phyloP scores from a whole-genome alignment of 53 echinoderm and acorn worm genomes.

The Echinarachnius parma region DNA sequence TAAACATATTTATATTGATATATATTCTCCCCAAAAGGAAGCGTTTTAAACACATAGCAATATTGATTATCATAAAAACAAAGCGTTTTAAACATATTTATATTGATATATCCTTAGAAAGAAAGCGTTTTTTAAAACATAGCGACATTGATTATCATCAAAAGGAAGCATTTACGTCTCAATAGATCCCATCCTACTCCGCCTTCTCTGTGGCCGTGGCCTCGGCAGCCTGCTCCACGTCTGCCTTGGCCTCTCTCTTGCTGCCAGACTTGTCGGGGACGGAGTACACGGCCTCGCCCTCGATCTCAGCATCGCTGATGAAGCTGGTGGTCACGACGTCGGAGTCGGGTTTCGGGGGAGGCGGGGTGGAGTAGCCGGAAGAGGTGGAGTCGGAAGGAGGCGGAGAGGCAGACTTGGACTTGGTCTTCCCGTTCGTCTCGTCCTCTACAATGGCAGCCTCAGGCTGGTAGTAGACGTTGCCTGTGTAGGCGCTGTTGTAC shows the following conservation, averaged over 20 bases:
- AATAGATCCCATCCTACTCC: not conserved
- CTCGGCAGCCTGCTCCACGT: not conserved
- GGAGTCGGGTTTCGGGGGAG: no score
- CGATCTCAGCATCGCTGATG: not conserved
- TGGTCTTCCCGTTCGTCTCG: slow-evolving; percentile 14
- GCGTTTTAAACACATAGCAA: no score
- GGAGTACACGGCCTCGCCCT: slow-evolving; percentile 4
- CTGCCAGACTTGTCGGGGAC: slow-evolving; percentile 16
- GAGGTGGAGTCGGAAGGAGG: not conserved
- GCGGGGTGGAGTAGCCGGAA: not conserved
- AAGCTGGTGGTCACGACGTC: slow-evolving; percentile 19
- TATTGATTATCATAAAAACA: no score
- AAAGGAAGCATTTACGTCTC: no score
- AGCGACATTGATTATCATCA: no score
- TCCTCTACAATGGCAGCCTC: slow-evolving; percentile 13
- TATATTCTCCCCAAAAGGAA: no score
- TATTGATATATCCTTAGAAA: no score
- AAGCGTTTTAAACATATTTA: no score
- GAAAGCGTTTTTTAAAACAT: no score
- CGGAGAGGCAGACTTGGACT: not conserved
- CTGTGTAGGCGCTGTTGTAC: slow-evolving; percentile 19
- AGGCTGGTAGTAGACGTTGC: slow-evolving; percentile 34
- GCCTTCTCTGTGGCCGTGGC: slow-evolving; percentile 16
- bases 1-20: no score
- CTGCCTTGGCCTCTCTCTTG: not conserved